Evolutionary conservation across 1,140 invertebrate species (phyloP), one percentile per base, ranked within the genome.

Genomic region (Popillia japonica): DNA sequence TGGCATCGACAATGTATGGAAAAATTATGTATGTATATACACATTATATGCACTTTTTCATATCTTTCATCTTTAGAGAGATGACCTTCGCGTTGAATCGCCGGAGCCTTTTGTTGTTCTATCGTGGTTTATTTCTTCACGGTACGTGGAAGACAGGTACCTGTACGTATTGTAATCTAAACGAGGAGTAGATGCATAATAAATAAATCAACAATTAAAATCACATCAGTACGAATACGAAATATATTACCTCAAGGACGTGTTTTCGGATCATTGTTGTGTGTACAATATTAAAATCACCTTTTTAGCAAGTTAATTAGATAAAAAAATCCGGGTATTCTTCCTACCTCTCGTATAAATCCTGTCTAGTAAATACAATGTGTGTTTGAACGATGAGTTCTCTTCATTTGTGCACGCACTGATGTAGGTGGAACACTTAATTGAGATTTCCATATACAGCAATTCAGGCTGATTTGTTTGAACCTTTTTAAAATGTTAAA

Each of bases 401-500:
- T 34, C 27, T 34, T 34, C 27, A 34, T 34, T 34, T 34, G 27
- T 34, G 27, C 48, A 55, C n/a, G 48, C 14, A 14, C 48, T 17
- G 4, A 34, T 34, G 48, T 55, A n/a, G 48, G 48, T 55, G 48
- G 48, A 14, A 55, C 48, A 6, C n/a, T 55, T 55, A 55, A 55
- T 55, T 55, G 48, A 55, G 48, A 55, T 55, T 55, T 55, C 48
- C 48, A 55, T 55, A 55, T 55, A 55, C 6, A 55, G 48, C 48
- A 55, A 55, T 55, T 55, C 48, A 17, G 48, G 48, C 48, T 17
- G 48, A 55, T 55, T 55, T 55, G 48, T 55, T 14, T 55, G 48
- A 55, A 55, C 48, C 48, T 55, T n/a, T 55, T 55, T 55, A 55
- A 55, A 55, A 55, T 55, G 48, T 55, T 55, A 55, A 55, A 55